A percentile compares a stretch with the other conserved stretches of the same genome.
Evolutionary conservation across 1,140 invertebrate species (phyloP).

Genomic region (Metopolophium dirhodum): DNA sequence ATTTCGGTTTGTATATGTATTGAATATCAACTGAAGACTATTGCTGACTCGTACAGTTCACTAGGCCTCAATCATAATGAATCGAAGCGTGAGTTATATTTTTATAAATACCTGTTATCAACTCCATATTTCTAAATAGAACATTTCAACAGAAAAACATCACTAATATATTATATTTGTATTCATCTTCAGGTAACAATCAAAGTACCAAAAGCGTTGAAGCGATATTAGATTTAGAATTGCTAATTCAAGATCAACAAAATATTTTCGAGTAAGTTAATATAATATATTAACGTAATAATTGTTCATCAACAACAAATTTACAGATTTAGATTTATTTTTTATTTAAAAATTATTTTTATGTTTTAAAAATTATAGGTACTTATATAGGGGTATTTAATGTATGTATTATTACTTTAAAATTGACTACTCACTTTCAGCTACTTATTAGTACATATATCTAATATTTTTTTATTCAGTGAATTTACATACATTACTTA

Average conservation of each 20-base stretch:
- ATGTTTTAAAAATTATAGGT: too few relatives aligned
- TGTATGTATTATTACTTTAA: too few relatives aligned
- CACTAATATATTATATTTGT: neutral
- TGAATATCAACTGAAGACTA: neutral
- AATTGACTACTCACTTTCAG: too few relatives aligned
- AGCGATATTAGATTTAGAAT: neutral
- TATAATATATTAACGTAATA: too few relatives aligned
- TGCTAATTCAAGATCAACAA: neutral
- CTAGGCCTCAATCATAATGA: neutral
- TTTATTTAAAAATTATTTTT: too few relatives aligned
- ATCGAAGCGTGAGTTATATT: neutral
- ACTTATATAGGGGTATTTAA: too few relatives aligned
- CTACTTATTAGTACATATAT: too few relatives aligned
- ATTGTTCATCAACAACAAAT: too few relatives aligned
- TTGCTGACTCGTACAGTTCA: neutral
- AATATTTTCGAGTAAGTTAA: neutral
- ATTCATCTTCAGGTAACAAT: neutral
- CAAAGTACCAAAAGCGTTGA: neutral
- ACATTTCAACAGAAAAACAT: neutral
- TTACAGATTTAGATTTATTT: too few relatives aligned
- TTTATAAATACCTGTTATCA: neutral
- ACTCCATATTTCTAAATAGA: neutral
- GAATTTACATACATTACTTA: neutral
- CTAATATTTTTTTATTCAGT: too few relatives aligned
- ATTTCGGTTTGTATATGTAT: neutral